Base-by-base conservation (phyloP, 2,888 invertebrate genomes). In the Sinodicranocentrus sp. region DNA sequence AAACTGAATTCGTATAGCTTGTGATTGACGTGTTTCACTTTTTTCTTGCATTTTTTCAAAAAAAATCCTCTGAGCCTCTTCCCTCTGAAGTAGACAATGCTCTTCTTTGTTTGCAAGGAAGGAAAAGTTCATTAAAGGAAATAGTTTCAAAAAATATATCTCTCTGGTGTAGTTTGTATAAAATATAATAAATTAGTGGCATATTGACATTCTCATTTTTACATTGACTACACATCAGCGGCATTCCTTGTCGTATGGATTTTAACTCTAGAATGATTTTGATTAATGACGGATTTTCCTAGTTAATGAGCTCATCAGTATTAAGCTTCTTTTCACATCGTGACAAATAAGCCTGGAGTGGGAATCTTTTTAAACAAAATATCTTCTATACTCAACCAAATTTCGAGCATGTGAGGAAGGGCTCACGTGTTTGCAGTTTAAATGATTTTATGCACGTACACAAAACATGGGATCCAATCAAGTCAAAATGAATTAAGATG, bases 281-380 rank as follows among this genome's bases (percentile, higher is more conserved):
- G 76, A 76, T 76, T 76, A 76, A 67, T 76, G 67, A 67, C 57
- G 54, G 67, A 67, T 76, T 75, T 65, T 39, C 65, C n/a, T 25
- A 17, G 1, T 61, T 61, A 61, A 61, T 61, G 61, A 61, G 61
- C 61, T 61, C 33, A 61, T 61, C 61, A 61, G 2, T 33, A 33
- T 61, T 61, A 61, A 61, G 17, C 61, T 61, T 17, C 33, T 33
- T 33, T 33, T 1, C 21, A 57, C 3, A 17, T 61, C 61, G 61
- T 61, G 61, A 61, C 61, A 61, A 61, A 61, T 61, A 61, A 26
- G 33, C 33, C 19, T 19, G 52, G 52, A 52, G 1, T 13, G n/a
- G n/a, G n/a, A n/a, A n/a, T n/a, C n/a, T n/a, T n/a, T n/a, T n/a
- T n/a, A n/a, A n/a, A n/a, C n/a, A n/a, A n/a, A n/a, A n/a, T n/a